A percentile compares a stretch with the other conserved stretches of the same genome.
phyloP scores from a whole-genome alignment of 2,113 vertebrate species.

The Gnathonemus echidnorhynchus region DNA sequence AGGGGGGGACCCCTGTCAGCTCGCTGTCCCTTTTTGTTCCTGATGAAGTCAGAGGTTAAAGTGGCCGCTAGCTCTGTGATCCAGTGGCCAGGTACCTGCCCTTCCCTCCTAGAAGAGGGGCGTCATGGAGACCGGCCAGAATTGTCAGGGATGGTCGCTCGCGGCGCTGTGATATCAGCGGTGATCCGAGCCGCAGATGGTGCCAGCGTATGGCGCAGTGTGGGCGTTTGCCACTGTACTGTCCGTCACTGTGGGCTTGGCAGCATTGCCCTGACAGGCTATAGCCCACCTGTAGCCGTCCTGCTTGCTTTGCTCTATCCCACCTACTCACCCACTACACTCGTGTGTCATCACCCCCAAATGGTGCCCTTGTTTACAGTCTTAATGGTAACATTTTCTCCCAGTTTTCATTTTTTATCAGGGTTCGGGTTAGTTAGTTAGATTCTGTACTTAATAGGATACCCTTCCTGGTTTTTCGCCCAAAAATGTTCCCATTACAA shows the following conservation, averaged over 20 bases:
- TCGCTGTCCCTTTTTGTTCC: background rate
- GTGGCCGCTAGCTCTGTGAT: background rate
- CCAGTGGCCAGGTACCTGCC: background rate
- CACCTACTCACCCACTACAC: background rate
- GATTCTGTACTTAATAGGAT: background rate
- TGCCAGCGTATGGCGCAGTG: conserved; percentile 9
- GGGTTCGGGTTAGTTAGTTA: background rate
- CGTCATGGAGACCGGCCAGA: background rate
- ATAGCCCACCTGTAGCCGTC: background rate
- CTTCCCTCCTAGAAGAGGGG: background rate
- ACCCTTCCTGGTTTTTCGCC: background rate
- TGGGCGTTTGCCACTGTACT: background rate
- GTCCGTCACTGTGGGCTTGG: background rate
- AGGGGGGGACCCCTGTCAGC: background rate
- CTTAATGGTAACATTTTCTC: background rate
- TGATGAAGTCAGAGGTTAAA: conserved; percentile 1
- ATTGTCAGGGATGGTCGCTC: background rate
- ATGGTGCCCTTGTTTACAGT: background rate
- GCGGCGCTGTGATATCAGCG: conserved; percentile 10
- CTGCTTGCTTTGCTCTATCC: background rate
- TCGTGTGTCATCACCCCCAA: background rate
- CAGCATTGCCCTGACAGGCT: background rate
- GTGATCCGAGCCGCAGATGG: conserved; percentile 12
- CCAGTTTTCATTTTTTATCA: background rate
- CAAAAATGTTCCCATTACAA: background rate